Base-by-base conservation (phyloP, 1,140 invertebrate genomes). In the Maconellicoccus hirsutus region DNA sequence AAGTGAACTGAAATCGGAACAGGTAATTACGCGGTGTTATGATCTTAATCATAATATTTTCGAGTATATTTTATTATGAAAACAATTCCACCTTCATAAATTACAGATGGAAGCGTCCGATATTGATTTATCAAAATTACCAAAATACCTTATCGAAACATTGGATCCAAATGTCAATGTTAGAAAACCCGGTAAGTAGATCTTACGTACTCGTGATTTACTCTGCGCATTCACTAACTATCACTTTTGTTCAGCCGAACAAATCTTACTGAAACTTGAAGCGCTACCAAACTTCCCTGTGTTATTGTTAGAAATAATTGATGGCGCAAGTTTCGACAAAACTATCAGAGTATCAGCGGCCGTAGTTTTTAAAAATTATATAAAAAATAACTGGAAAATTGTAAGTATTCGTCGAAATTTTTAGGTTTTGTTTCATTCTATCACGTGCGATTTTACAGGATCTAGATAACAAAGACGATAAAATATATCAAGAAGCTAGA, bases 321-420 rank as follows among this genome's bases (percentile, higher is more conserved):
- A 93, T 73, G 86, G 88, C 74, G 85, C 88, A 74, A 82, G 89
- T 25, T 63, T 66, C 61, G 89, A 94, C 74, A 80, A 89, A 73
- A 90, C 89, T 6, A 90, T 97, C 66, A 83, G 93, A 76, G 83
- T 95, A 59, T 89, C 93, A 39, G 92, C 91, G 63, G 88, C 94
- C 59, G 89, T 98, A 75, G 89, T 91, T 16, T 96, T 99, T 77
- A 99, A 99, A 80, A 99, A 99, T 80, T 96, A 89, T 79, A 86
- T 98, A 6, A 98, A 97, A 80, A 83, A 93, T 71, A 96, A 98
- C 81, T 99, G 96, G 96, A 85, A 86, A 82, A 83, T 91, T 75
- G 91, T 94, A 82, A 83, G 86, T 85, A 75, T 73, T n/a, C n/a
- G 23, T 71, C 21, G 7, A 66, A 63, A 70, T 70, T n/a, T 70